Percentiles rank a stretch among this genome's conserved stretches.
These are phyloP conservation scores for Drosophila leonis DNA, from an alignment of 2,888 invertebrate genomes.

Conservation along the genomic window DNA sequence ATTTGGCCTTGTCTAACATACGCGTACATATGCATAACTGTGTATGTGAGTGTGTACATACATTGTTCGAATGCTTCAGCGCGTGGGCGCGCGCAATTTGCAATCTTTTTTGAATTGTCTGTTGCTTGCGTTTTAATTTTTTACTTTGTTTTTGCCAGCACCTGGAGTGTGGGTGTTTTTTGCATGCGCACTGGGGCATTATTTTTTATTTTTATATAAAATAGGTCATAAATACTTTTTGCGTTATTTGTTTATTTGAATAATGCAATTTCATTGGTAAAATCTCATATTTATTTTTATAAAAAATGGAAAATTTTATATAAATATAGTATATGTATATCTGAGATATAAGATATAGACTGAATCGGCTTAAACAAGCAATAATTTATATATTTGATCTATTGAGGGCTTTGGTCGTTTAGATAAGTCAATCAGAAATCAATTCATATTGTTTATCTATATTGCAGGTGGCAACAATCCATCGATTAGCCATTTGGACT, in stretches of 20 bases:
- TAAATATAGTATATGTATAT: neutral
- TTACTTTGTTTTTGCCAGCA: conserved; percentile 6
- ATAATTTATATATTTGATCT: too few relatives aligned
- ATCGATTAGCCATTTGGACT: conserved; percentile 88
- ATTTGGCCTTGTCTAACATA: conserved; percentile 44
- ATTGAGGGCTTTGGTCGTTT: too few relatives aligned
- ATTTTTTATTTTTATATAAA: neutral
- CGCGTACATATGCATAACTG: neutral
- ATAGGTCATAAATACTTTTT: neutral
- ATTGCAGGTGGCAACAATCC: conserved; percentile 42
- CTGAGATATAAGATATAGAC: neutral
- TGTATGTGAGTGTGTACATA: neutral
- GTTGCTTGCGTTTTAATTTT: conserved; percentile 10
- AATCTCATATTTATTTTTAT: neutral
- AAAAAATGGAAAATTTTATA: neutral
- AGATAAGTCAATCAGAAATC: too few relatives aligned
- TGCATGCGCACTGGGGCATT: conserved; percentile 6
- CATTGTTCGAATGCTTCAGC: conserved; percentile 26
- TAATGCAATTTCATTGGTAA: neutral
- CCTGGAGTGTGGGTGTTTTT: conserved; percentile 11
- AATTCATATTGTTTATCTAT: neutral
- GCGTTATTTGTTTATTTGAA: neutral
- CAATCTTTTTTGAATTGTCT: conserved; percentile 9
- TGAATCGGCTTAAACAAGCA: neutral
- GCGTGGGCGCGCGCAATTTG: conserved; percentile 38